Evolutionary conservation across 2,888 invertebrate genomes (phyloP).

Genomic region (Xiphydria camelus): DNA sequence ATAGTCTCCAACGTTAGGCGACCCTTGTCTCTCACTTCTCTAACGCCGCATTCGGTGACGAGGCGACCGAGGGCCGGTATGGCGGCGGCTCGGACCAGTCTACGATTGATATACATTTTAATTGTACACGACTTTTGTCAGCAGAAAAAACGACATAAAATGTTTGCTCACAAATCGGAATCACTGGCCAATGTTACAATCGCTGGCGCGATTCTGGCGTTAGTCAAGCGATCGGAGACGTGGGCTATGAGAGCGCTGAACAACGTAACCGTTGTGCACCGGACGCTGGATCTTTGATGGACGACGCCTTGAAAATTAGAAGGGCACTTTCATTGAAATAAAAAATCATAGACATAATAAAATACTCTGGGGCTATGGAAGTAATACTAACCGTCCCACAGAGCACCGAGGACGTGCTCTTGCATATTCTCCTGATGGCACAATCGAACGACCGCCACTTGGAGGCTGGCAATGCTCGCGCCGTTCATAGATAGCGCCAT

Average conservation of each 20-base stretch:
- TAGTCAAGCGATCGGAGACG: conserved; percentile 63
- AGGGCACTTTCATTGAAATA: conserved; percentile 5
- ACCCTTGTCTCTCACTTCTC: conserved; percentile 63
- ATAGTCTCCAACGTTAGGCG: conserved; percentile 59
- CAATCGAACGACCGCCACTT: conserved; percentile 61
- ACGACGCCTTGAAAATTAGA: conserved; percentile 64
- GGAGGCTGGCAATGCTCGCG: conserved; percentile 61
- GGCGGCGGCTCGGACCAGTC: conserved; percentile 65
- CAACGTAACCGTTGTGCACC: conserved; percentile 65
- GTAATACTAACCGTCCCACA: conserved; percentile 66
- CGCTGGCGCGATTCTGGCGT: conserved; percentile 68
- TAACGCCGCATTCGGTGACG: conserved; percentile 59
- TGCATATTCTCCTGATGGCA: conserved; percentile 60
- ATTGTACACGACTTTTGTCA: conserved; percentile 4
- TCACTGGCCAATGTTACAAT: conserved; percentile 72
- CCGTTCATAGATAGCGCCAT: conserved; percentile 57
- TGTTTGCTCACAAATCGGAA: conserved; percentile 64
- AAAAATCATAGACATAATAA: conserved; percentile 9
- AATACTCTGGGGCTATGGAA: conserved; percentile 1
- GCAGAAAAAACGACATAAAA: conserved; percentile 4
- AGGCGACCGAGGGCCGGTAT: conserved; percentile 67
- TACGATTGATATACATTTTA: conserved; percentile 32
- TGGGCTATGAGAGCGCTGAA: conserved; percentile 63
- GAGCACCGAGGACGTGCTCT: conserved; percentile 65
- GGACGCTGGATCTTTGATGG: conserved; percentile 65